Evolutionary conservation across 2,797 vertebrate genomes (phyloP), one percentile per base, ranked within the genome.

Genomic region (Knipowitschia caucasica): DNA sequence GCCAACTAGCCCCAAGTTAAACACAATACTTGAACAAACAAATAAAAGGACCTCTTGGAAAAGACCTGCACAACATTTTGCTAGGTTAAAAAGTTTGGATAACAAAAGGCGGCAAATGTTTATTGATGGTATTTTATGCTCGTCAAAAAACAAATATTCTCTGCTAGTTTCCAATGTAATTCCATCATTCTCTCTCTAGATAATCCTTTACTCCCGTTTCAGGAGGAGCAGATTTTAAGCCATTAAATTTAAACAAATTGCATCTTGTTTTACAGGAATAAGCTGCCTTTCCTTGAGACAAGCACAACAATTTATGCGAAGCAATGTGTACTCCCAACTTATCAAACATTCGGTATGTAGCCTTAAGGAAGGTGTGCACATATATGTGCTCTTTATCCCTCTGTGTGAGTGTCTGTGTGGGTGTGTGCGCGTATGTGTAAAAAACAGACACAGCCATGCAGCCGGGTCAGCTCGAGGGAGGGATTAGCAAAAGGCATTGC

Each of bases 401-500:
- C 53, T 70, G 79, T 80, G 78, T 80, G 77, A 72, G 70, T 82
- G 82, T 81, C 67, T 77, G 53, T 57, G 58, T 2, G 21, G 56
- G 69, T 67, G 2, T 34, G 43, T 62, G 66, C n/a, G n/a, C n/a
- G n/a, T n/a, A n/a, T 61, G 64, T 66, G 70, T 45, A 71, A 50
- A 62, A 71, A 69, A 79, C 79, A 62, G 81, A 84, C 77, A 84
- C 75, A 71, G 73, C 73, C 82, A 69, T 86, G 85, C 86, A 89
- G 81, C 83, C 81, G 76, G 83, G 83, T 81, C 53, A 21, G 88
- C 89, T 89, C 45, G 58, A 76, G 89, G 90, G 86, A 55, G 82
- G 88, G 90, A 92, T 91, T 92, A 92, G 80, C 39, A 50, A 61
- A 14, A 80, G 83, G 81, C 81, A 80, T 69, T 39, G 87, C 79